These are phyloP conservation scores for Nomia melanderi DNA, from an alignment of 1,140 invertebrate species.

Conservation along the genomic window DNA sequence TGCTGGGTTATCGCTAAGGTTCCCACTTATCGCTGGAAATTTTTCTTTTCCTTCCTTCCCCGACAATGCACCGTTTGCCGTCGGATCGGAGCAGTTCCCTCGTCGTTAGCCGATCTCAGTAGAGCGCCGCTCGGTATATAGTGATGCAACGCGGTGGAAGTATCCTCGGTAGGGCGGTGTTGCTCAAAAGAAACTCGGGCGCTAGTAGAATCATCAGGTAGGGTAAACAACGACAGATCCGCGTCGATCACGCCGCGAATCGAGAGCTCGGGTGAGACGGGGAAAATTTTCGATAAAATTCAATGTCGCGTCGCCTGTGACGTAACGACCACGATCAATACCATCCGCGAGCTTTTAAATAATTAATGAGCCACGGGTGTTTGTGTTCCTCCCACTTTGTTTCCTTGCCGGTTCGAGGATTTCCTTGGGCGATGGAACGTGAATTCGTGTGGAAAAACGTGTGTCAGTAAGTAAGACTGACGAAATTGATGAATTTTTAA, in stretches of 20 bases:
- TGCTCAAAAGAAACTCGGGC: slow-evolving; percentile 55
- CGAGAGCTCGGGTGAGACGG: neutral
- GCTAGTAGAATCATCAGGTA: slow-evolving; percentile 65
- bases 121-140: slow-evolving; percentile 51
- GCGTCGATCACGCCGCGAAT: too few species aligned
- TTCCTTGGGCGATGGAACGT: neutral
- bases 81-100: slow-evolving; percentile 3
- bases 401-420: neutral
- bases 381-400: too few species aligned
- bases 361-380: neutral
- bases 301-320: too few species aligned
- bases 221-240: neutral
- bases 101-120: slow-evolving; percentile 41
- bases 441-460: neutral
- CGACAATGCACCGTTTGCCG: slow-evolving; percentile 30
- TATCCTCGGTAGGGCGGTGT: slow-evolving; percentile 54
- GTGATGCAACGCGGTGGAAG: slow-evolving; percentile 68
- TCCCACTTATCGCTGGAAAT: slow-evolving; percentile 52
- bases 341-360: neutral
- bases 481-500: neutral
- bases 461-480: neutral
- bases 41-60: slow-evolving; percentile 34
- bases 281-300: neutral
- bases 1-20: slow-evolving; percentile 58
- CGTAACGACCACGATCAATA: neutral